phyloP scores from a whole-genome alignment of 2,888 invertebrate species.

The Peribatodes rhomboidaria region DNA sequence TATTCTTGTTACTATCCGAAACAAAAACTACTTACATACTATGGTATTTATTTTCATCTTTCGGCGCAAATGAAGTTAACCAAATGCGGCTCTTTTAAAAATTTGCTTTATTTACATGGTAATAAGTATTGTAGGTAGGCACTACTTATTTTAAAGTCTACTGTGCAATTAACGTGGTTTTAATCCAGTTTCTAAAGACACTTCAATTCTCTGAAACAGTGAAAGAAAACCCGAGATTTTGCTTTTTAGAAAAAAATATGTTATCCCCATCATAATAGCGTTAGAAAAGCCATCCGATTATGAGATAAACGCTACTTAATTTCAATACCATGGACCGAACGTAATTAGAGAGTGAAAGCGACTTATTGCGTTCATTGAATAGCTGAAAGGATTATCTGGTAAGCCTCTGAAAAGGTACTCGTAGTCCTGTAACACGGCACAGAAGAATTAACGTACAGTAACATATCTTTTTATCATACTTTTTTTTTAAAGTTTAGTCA shows the following conservation, averaged over 20 bases:
- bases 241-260: neutral
- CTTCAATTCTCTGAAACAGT: too few relatives aligned
- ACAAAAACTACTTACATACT: too few relatives aligned
- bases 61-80: too few relatives aligned
- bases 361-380: slow-evolving; percentile 43
- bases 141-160: too few relatives aligned
- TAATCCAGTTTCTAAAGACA: too few relatives aligned
- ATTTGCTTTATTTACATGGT: too few relatives aligned
- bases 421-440: slow-evolving; percentile 19
- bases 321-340: slow-evolving; percentile 30
- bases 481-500: too few relatives aligned
- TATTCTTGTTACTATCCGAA: too few relatives aligned
- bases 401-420: slow-evolving; percentile 38
- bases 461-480: neutral
- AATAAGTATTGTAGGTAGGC: too few relatives aligned
- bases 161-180: too few relatives aligned
- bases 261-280: slow-evolving; percentile 10
- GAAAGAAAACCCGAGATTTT: neutral
- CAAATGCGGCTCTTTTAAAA: too few relatives aligned
- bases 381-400: slow-evolving; percentile 45
- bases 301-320: slow-evolving; percentile 30
- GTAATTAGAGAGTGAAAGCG: slow-evolving; percentile 38
- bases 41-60: too few relatives aligned
- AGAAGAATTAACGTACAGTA: slow-evolving; percentile 18
- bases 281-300: slow-evolving; percentile 16